Percentiles rank a stretch among this genome's conserved stretches.
phyloP scores from a whole-genome alignment of 2,888 invertebrate species.

The Ichneumoninae sp. region DNA sequence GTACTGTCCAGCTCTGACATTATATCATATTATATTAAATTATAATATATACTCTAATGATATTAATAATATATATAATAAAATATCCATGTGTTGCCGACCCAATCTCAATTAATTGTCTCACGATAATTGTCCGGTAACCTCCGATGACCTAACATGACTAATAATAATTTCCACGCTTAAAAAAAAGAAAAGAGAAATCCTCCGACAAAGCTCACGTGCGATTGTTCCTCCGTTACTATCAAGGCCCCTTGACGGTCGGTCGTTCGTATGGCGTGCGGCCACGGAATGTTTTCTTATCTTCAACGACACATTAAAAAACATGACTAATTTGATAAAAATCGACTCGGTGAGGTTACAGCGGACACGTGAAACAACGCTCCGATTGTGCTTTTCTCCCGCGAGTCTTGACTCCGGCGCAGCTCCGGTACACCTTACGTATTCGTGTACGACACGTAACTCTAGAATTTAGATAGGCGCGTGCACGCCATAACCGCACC shows the following conservation, averaged over 20 bases:
- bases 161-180: conserved; percentile 8
- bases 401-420: conserved; percentile 1
- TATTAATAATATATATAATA: background rate
- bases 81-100: no score
- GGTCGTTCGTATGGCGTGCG: conserved; percentile 10
- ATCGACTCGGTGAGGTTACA: conserved; percentile 62
- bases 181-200: conserved; percentile 12
- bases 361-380: conserved; percentile 50
- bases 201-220: conserved; percentile 16
- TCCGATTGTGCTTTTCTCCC: conserved; percentile 20
- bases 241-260: background rate
- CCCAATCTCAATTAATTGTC: no score
- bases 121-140: no score
- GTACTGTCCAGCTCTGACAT: no score
- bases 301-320: conserved; percentile 62
- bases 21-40: no score
- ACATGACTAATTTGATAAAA: conserved; percentile 65
- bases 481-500: conserved; percentile 55
- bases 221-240: conserved; percentile 5
- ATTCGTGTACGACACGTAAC: conserved; percentile 58
- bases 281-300: conserved; percentile 46
- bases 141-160: no score
- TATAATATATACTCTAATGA: no score
- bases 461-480: conserved; percentile 57
- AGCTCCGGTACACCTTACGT: conserved; percentile 16